Conservation (phyloP, 2,888 invertebrate genomes). For the Athalia circularis region DNA sequence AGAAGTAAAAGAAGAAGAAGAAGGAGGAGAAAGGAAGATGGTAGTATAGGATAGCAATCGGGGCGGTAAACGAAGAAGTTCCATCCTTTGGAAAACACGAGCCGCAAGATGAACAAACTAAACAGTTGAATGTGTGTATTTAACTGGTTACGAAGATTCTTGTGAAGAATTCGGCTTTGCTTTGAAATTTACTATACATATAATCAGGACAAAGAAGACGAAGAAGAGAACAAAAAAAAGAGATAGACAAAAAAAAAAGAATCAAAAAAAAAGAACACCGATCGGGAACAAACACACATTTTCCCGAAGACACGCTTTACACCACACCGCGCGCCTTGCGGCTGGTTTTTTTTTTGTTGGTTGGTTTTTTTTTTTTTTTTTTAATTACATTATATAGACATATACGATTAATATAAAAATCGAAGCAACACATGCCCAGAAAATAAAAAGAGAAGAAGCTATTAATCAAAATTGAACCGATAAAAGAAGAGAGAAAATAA, state of each 20-base stretch:
- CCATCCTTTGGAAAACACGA: slow-evolving; percentile 66
- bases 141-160: slow-evolving; percentile 42
- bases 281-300: too few relatives aligned
- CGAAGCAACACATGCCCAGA: too few relatives aligned
- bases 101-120: slow-evolving; percentile 44
- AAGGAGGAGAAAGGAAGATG: slow-evolving; percentile 52
- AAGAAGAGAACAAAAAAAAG: not conserved
- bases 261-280: too few relatives aligned
- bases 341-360: too few relatives aligned
- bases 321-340: too few relatives aligned
- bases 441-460: too few relatives aligned
- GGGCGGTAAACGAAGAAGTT: slow-evolving; percentile 29
- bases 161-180: slow-evolving; percentile 25
- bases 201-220: not conserved
- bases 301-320: too few relatives aligned
- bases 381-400: too few relatives aligned
- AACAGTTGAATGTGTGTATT: slow-evolving; percentile 44
- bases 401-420: too few relatives aligned
- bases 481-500: too few relatives aligned
- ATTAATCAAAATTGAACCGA: too few relatives aligned
- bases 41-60: slow-evolving; percentile 54
- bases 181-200: not conserved
- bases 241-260: not conserved
- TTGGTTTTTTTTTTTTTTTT: too few relatives aligned
- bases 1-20: slow-evolving; percentile 50